Evolutionary conservation across 1,140 invertebrate genomes (phyloP), one percentile per base, ranked within the genome.

Genomic region (Laodelphax striatellus): DNA sequence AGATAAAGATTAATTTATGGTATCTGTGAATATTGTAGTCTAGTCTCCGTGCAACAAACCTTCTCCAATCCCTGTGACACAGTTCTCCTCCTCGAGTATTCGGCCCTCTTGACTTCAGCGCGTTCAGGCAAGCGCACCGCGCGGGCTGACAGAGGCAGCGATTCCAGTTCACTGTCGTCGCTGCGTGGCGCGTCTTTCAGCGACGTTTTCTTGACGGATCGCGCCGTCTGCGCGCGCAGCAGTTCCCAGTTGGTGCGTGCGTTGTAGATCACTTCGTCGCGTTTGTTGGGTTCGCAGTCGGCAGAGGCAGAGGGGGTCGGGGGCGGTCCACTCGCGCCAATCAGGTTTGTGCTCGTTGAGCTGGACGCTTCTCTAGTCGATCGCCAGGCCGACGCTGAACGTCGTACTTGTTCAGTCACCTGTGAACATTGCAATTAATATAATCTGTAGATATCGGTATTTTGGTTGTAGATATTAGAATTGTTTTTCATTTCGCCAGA

Each of bases 201-300:
- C 34, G 34, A 2, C 34, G 34, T 38, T 38, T 38, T 38, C 34
- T 63, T 5, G 69, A 77, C 73, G 78, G 54, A 16, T 17, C 38
- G 31, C 13, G 54, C 28, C 10, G 77, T 82, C 74, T 84, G 84
- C 9, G 82, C 84, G 65, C 85, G 79, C 1, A 88, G 70, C 52
- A 88, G 70, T 70, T 90, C 86, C 87, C 87, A 90, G 65, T 88
- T 89, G 2, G 85, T 87, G 64, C 86, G 79, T 1, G 87, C 87
- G 70, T 90, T 90, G 28, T 85, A 84, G 57, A 90, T 89, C 1
- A 89, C 81, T 71, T 89, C 84, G 67, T 89, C 87, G 4, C 87
- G 73, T 1, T 80, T 73, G 43, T 17, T 17, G 11, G 9, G 3
- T 9, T 11, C 34, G 42, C 58, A 34, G 46, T 22, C 55, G 38